Evolutionary conservation across 2,888 invertebrate species (phyloP), one percentile per base, ranked within the genome.

Genomic region (Allolobophora icterica): DNA sequence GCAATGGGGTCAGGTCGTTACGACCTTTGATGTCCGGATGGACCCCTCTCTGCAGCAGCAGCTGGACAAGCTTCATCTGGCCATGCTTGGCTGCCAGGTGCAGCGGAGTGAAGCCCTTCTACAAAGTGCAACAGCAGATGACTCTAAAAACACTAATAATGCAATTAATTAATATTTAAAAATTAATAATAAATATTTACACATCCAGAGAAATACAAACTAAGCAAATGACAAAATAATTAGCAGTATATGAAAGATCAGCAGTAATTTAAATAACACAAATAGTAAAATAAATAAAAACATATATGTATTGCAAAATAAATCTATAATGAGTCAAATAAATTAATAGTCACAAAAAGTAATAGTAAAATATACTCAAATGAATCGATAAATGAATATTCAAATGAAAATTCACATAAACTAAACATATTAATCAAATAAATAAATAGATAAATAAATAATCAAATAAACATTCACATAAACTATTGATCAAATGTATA

Each of bases 1-100:
- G 99, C 35, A 99, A 96, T 0, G 99, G 99, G 3, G 99, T 99
- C 95, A 99, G 99, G 92, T 99, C 99, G 94, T 96, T 96, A 95
- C 95, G 71, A 99, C 99, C 93, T 45, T 34, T 90, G 71, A 91
- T 42, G 90, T 92, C 89, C 15, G 90, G 90, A 21, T 91, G 90
- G 52, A 89, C 90, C 15, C 92, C 92, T 30, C 90, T 89, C 34
- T 92, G 89, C 89, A 92, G 45, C 89, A 92, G 91, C 40, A 90
- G n/a, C 52, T 91, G 90, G 24, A 89, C 91, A 45, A 92, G 89
- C 17, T 91, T 58, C 40, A 52, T n/a, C n/a, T 91, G 92, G 38
- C 92, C 92, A 33, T 92, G 91, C 90, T 92, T 92, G 45, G 92
- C 92, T 8, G 92, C 92, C 13, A 92, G 90, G 42, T 92, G 92